Evolutionary conservation across 2,888 invertebrate genomes (phyloP), one percentile per base, ranked within the genome.

Genomic region (Ophioninae sp.): DNA sequence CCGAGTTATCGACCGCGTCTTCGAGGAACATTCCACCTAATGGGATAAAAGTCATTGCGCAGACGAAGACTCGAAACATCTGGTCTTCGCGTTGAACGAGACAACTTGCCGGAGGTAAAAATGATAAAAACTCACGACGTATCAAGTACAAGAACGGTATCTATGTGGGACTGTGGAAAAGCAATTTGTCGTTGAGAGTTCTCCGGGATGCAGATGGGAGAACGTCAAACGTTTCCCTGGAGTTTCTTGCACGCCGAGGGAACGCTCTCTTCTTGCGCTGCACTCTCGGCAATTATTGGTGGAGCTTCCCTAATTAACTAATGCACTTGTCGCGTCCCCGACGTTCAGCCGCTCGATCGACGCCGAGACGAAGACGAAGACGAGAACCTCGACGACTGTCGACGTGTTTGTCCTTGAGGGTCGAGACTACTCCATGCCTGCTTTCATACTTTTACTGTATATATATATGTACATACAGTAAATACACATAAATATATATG

Each of bases 231-330:
- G 81, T 22, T 79, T 81, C 75, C 59, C 72, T 51, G 23, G 67
- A 79, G 75, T 81, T 84, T 71, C 30, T 65, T 22, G 23, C 67
- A n/a, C 67, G 39, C 10, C 7, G 79, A 56, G 51, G 73, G 23
- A 69, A 23, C 73, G 59, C 74, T 82, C 69, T n/a, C 30, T 30
- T 30, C 79, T 65, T 72, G 81, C 67, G 51, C 74, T 81, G 79
- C 81, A 79, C 79, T 81, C 85, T 81, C 83, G 76, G 79, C 84
- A 84, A 84, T 84, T 86, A 82, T 83, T 71, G 83, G 84, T 78
- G 76, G 80, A 84, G 83, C 79, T 83, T 87, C 85, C 84, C 86
- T 89, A 91, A 91, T 91, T 90, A 90, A 91, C 88, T 90, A 90
- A 90, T 89, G 89, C 87, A 87, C 87, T 88, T 87, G 85, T 87